Percentiles rank a stretch among this genome's conserved stretches.
Conservation (phyloP, 2,888 invertebrate genomes). For the Choristoneura rosaceana region DNA sequence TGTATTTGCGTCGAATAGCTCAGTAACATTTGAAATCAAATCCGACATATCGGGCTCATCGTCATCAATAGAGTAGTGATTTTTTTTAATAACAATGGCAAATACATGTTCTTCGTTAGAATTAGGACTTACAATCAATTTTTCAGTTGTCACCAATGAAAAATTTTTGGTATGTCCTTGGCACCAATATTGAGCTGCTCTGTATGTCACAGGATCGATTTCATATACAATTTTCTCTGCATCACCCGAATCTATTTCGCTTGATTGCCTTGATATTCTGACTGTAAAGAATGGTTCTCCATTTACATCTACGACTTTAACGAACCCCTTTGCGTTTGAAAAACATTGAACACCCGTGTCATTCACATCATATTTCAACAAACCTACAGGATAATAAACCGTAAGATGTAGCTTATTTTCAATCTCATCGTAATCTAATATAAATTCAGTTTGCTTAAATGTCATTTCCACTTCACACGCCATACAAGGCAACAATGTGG, state of each 20-base stretch:
- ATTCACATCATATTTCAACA: constrained; percentile 77
- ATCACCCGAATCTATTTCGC: constrained; percentile 41
- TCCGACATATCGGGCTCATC: constrained; percentile 50
- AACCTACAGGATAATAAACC: constrained; percentile 83
- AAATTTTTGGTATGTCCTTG: constrained; percentile 85
- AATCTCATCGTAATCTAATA: constrained; percentile 64
- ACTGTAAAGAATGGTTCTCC: constrained; percentile 60
- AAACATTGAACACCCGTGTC: constrained; percentile 86
- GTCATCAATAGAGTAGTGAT: constrained; percentile 52
- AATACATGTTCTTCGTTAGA: constrained; percentile 71
- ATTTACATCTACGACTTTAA: constrained; percentile 74
- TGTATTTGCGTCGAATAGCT: constrained; percentile 69
- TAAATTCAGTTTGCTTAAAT: constrained; percentile 64
- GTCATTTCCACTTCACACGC: constrained; percentile 69
- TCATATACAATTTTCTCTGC: constrained; percentile 78
- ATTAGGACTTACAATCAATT: constrained; percentile 79
- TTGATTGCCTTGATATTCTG: constrained; percentile 34
- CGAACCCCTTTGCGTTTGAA: constrained; percentile 84
- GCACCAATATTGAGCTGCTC: constrained; percentile 88
- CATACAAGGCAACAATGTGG: constrained; percentile 64
- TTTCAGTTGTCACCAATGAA: constrained; percentile 77
- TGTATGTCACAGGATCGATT: constrained; percentile 78
- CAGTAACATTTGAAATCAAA: constrained; percentile 56
- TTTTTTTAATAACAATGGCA: constrained; percentile 65
- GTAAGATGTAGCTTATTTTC: constrained; percentile 74